A percentile compares a stretch with the other conserved stretches of the same genome.
These are phyloP conservation scores for Atlantisia rogersi DNA, from an alignment of 2,113 vertebrate genomes.

Conservation along the genomic window DNA sequence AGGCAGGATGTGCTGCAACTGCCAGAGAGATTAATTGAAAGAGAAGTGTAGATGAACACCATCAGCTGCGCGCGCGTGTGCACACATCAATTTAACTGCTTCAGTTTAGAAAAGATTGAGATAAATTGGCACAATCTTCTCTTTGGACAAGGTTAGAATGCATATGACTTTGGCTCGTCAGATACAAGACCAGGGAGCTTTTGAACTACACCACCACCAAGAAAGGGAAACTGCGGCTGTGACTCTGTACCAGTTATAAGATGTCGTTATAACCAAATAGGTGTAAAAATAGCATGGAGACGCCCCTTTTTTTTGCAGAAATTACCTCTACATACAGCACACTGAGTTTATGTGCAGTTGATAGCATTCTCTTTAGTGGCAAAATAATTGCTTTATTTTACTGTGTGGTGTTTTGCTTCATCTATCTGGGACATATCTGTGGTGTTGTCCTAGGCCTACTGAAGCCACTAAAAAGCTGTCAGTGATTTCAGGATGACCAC, in stretches of 20 bases:
- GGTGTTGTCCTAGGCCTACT: not conserved
- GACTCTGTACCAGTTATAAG: not conserved
- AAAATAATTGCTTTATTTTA: not conserved
- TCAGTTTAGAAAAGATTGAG: constrained; percentile 24
- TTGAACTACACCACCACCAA: not conserved
- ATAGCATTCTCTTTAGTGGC: not conserved
- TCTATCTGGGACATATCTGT: not conserved
- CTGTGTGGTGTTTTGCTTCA: not conserved
- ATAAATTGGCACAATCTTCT: constrained; percentile 35
- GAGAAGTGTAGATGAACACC: constrained; percentile 21
- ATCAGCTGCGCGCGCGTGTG: not conserved
- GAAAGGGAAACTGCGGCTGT: not conserved
- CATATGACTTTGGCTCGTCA: not conserved
- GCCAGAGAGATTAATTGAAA: constrained; percentile 34
- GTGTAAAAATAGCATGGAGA: not conserved
- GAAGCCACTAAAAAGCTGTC: not conserved
- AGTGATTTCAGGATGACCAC: not conserved
- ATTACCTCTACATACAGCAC: not conserved
- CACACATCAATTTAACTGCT: not conserved
- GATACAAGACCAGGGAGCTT: not conserved
- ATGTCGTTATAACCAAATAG: not conserved
- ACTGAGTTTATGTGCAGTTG: not conserved
- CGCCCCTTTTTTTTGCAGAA: not conserved
- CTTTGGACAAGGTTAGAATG: not conserved
- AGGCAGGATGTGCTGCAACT: constrained; percentile 25